These are phyloP conservation scores for Carassius carassius DNA, from an alignment of 2,113 vertebrate species.

Conservation along the genomic window DNA sequence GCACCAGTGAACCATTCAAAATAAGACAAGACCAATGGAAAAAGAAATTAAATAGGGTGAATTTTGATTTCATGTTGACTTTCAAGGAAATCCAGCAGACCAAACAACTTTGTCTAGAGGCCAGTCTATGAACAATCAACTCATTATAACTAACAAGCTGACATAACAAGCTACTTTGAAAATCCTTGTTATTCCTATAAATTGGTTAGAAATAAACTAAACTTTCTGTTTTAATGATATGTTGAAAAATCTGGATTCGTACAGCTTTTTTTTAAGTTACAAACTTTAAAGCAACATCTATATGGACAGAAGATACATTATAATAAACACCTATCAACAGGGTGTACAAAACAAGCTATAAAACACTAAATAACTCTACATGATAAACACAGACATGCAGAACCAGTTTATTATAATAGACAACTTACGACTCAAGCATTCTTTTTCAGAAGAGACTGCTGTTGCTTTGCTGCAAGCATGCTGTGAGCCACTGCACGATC, in stretches of 20 bases:
- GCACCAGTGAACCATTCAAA: neutral
- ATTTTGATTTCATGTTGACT: neutral
- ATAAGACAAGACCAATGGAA: neutral
- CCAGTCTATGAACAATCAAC: conserved; percentile 36
- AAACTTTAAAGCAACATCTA: neutral
- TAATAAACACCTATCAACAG: neutral
- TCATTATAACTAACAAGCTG: conserved; percentile 37
- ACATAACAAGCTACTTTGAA: conserved; percentile 23
- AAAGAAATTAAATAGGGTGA: neutral
- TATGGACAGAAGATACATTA: neutral
- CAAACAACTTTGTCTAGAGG: conserved; percentile 1
- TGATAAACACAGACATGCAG: conserved; percentile 36
- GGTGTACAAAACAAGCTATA: conserved; percentile 8
- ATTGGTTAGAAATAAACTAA: neutral
- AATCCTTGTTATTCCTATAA: neutral
- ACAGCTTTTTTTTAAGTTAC: neutral
- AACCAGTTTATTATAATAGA: conserved; percentile 27
- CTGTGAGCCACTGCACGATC: conserved; percentile 42
- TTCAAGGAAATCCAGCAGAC: conserved; percentile 19
- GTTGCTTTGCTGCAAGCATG: conserved; percentile 30
- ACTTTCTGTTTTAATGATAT: conserved; percentile 23
- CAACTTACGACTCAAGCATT: conserved; percentile 60
- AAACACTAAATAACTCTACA: conserved; percentile 15
- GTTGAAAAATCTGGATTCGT: neutral
- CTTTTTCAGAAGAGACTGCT: conserved; percentile 42